phyloP scores from a whole-genome alignment of 2,797 vertebrate genomes.

The Poecilia picta region DNA sequence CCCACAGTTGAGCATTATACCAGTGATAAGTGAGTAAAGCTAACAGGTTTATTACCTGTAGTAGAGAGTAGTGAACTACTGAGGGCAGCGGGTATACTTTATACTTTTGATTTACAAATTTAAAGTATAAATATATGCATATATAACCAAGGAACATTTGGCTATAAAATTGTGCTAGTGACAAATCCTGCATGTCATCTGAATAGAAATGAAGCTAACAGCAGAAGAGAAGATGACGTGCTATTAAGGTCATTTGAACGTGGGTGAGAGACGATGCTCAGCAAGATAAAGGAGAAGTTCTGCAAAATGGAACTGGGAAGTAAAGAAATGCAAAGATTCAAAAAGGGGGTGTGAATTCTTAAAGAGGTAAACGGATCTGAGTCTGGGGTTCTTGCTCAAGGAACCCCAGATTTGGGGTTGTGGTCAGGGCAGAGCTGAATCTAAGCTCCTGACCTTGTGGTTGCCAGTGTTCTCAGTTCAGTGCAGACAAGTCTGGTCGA shows the following conservation, averaged over 20 bases:
- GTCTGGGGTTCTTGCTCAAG: background rate
- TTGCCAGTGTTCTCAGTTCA: background rate
- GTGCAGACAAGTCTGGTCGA: background rate
- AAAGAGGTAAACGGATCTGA: no score
- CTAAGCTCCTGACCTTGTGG: background rate
- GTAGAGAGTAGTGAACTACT: no score
- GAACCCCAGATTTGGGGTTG: no score
- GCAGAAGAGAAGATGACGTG: background rate
- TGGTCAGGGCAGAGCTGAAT: background rate
- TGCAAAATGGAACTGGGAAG: background rate
- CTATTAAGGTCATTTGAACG: background rate
- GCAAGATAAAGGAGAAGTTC: background rate
- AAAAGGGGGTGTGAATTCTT: background rate
- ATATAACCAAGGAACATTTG: conserved; percentile 33
- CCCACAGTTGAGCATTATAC: no score
- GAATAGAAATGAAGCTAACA: background rate
- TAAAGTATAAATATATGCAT: background rate
- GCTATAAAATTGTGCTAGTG: conserved; percentile 37
- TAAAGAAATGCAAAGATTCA: background rate
- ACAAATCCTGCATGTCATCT: background rate
- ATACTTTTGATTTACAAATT: no score
- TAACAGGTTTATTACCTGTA: no score
- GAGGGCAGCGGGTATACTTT: no score
- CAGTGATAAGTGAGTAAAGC: no score
- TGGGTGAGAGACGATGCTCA: background rate